Percentiles rank a stretch among this genome's conserved stretches.
These are phyloP conservation scores for Pempheris klunzingeri DNA, from an alignment of 2,797 vertebrate species.

Conservation along the genomic window DNA sequence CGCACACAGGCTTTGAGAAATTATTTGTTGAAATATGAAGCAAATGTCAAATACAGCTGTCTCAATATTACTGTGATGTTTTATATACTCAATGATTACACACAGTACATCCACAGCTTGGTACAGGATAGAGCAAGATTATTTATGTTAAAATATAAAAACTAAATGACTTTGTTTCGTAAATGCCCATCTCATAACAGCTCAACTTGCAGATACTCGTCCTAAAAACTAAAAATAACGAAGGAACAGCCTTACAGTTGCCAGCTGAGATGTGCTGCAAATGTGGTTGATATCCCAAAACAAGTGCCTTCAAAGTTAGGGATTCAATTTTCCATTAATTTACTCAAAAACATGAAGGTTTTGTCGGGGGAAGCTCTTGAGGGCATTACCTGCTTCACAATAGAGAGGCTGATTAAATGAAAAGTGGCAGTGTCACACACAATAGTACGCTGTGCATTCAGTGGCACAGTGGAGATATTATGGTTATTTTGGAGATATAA, in stretches of 20 bases:
- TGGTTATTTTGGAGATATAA: slow-evolving; percentile 63
- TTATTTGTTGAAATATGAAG: not conserved
- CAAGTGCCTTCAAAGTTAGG: slow-evolving; percentile 32
- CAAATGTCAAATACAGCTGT: not conserved
- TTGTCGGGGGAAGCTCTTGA: slow-evolving; percentile 61
- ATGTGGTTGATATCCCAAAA: slow-evolving; percentile 44
- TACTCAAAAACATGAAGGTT: slow-evolving; percentile 60
- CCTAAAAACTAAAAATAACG: not conserved
- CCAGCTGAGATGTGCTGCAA: not conserved
- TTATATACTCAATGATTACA: slow-evolving; percentile 2
- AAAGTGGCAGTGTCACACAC: slow-evolving; percentile 66
- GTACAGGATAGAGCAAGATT: slow-evolving; percentile 21
- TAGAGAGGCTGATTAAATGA: slow-evolving; percentile 70
- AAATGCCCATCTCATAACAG: slow-evolving; percentile 19
- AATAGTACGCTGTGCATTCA: slow-evolving; percentile 61
- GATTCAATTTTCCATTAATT: slow-evolving; percentile 66
- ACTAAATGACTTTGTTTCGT: slow-evolving; percentile 9
- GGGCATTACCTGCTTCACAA: slow-evolving; percentile 67
- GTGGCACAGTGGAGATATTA: slow-evolving; percentile 45
- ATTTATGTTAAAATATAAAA: not conserved
- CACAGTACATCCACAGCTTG: not conserved
- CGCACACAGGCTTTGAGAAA: not conserved
- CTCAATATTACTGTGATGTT: not conserved
- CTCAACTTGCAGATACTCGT: not conserved
- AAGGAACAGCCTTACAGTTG: not conserved